Conservation (phyloP, 2,113 vertebrate species). For the Colius striatus region DNA sequence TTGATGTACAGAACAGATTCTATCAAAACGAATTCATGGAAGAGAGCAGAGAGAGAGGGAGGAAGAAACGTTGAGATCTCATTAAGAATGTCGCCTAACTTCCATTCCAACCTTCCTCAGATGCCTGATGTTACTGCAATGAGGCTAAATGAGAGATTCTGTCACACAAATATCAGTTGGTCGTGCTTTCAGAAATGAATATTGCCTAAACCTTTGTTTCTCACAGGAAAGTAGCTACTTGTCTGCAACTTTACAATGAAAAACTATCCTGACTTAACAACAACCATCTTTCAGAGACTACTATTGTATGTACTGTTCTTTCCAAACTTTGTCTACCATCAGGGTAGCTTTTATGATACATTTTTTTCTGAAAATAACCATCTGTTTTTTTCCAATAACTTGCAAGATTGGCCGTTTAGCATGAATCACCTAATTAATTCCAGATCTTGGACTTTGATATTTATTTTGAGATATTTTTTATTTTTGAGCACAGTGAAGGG, state of each 20-base stretch:
- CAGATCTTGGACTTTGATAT: slow-evolving; percentile 25
- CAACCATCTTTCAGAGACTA: neutral
- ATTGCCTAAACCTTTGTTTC: neutral
- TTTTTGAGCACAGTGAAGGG: slow-evolving; percentile 1
- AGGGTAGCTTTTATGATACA: neutral
- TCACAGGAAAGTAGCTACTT: neutral
- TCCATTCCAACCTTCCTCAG: neutral
- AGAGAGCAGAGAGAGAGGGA: neutral
- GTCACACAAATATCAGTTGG: neutral
- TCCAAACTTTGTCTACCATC: neutral
- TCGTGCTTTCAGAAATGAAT: neutral
- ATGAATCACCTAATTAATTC: slow-evolving; percentile 60
- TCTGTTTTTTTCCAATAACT: neutral
- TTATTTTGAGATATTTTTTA: slow-evolving; percentile 48
- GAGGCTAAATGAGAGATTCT: neutral
- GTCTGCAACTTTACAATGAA: neutral
- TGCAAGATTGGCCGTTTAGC: neutral
- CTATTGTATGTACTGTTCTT: neutral
- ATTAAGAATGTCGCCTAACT: neutral
- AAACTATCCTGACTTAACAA: neutral
- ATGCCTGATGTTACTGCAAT: neutral
- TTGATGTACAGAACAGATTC: neutral
- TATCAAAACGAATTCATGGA: neutral
- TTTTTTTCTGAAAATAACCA: slow-evolving; percentile 7
- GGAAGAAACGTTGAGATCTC: neutral